Base-by-base conservation (phyloP, 2,888 invertebrate species). In the Nomada hirtipes region DNA sequence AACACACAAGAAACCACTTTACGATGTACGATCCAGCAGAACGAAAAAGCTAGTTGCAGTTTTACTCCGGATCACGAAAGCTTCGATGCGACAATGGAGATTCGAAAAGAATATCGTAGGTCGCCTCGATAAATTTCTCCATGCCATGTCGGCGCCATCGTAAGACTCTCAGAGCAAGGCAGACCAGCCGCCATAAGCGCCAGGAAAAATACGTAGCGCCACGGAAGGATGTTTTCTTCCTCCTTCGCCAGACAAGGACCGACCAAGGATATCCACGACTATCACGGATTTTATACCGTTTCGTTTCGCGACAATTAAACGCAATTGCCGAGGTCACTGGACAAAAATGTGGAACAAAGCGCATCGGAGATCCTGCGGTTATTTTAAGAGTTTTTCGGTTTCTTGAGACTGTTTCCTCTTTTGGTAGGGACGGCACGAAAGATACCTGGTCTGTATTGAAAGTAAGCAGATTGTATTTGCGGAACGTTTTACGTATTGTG, bases 321-420 rank as follows among this genome's bases (percentile, higher is more conserved):
- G 76, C 83, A 50, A 77, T 75, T 61, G 63, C 26, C 80, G 78
- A 79, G 81, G 76, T 50, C 76, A 36, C 65, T 57, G 69, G 80
- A 79, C 76, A 82, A 65, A 63, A 18, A 55, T 11, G n/a, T 36
- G 55, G 80, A 87, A 86, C 86, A 86, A 85, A 87, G 87, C 74
- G 78, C 64, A 78, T 76, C 20, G 4, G 18, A 47, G 59, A 47
- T 64, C 47, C 9, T 9, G 42, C 1, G 52, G 72, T 61, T 79
- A 78, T 81, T 84, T 84, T 81, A 70, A 65, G 78, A 61, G 26
- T 18, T 44, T 7, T 23, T 63, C 68, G 80, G 18, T 36, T 42
- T 10, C 4, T 42, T n/a, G 20, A 11, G 23, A 23, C 20, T 15
- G 7, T 2, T 3, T 4, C 4, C 4, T 29, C 15, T 26, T 26